These are phyloP conservation scores for Ichneumoninae sp. DNA, from an alignment of 2,888 invertebrate species.

Conservation along the genomic window DNA sequence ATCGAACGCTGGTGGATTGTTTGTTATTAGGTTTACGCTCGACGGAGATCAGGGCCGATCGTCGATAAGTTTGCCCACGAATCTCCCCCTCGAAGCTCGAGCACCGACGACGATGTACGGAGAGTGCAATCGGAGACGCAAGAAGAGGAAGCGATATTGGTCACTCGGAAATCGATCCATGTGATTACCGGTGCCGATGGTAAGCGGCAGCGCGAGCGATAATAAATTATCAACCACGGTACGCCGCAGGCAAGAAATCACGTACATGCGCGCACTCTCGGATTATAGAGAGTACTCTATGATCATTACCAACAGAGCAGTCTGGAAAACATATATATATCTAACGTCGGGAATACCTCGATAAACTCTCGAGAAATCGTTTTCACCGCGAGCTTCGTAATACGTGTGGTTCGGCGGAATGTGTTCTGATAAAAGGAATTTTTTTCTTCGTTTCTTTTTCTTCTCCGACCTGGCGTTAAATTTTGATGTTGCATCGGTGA, in stretches of 20 bases:
- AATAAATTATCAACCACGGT: conserved; percentile 35
- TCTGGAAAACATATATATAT: not conserved
- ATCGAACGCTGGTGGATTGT: conserved; percentile 17
- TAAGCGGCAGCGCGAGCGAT: not conserved
- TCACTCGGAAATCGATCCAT: conserved; percentile 45
- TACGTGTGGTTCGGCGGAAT: not conserved
- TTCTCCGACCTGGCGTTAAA: not conserved
- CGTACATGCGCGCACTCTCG: conserved; percentile 7
- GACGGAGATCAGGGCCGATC: conserved; percentile 70
- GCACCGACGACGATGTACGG: conserved; percentile 17
- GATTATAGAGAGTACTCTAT: not conserved
- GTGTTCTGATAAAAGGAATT: not conserved
- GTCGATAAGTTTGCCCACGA: conserved; percentile 37
- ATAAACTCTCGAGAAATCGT: not conserved
- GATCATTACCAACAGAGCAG: not conserved
- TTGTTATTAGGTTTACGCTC: conserved; percentile 70
- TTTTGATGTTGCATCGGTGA: not conserved
- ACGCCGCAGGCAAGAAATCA: conserved; percentile 34
- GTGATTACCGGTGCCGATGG: conserved; percentile 36
- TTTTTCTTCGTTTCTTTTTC: not conserved
- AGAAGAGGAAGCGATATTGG: conserved; percentile 37
- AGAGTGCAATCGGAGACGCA: conserved; percentile 42
- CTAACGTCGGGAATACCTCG: not conserved
- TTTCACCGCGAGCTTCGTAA: not conserved
- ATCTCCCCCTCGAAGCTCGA: not conserved